Base-by-base conservation (phyloP, 2,888 invertebrate species). In the Galerucella pusilla region DNA sequence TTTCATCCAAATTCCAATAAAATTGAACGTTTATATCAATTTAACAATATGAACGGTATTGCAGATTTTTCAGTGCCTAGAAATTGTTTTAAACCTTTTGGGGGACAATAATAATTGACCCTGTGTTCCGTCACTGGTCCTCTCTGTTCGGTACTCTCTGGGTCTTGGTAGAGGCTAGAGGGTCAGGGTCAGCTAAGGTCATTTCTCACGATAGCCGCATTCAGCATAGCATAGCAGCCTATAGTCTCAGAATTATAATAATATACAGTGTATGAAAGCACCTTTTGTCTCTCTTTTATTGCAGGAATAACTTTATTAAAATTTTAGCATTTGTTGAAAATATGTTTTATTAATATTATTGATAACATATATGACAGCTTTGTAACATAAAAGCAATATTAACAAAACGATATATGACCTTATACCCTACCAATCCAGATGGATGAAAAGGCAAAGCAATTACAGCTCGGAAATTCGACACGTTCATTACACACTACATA, bases 161-260 rank as follows among this genome's bases (percentile, higher is more conserved):
- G 73, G 77, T 77, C 77, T 78, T 73, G 73, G 80, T 78, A 80
- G 77, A 82, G 81, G 83, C 83, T 86, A 86, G 83, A 86, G 87
- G 87, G 88, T 88, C 88, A 88, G 88, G 88, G 88, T 88, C 88
- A 88, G 85, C 81, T 87, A 87, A 88, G 88, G 88, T 88, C 87
- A 88, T 87, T 88, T 88, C 88, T 86, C 88, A 88, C 88, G 88
- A 87, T 87, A 87, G 85, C 86, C 86, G 84, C 85, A 86, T 85
- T 85, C 85, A 83, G 85, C 86, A 85, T 87, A 85, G 87, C 87
- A 85, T 87, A 84, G 87, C 87, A 87, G 86, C 87, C 83, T 85
- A 84, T 84, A 81, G 83, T 84, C 85, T 85, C 85, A 84, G 85
- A 86, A 86, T 86, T 85, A 86, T 85, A 86, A 76, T 81, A 78